phyloP scores from a whole-genome alignment of 2,888 invertebrate species.

The Trachelus iudaicus region DNA sequence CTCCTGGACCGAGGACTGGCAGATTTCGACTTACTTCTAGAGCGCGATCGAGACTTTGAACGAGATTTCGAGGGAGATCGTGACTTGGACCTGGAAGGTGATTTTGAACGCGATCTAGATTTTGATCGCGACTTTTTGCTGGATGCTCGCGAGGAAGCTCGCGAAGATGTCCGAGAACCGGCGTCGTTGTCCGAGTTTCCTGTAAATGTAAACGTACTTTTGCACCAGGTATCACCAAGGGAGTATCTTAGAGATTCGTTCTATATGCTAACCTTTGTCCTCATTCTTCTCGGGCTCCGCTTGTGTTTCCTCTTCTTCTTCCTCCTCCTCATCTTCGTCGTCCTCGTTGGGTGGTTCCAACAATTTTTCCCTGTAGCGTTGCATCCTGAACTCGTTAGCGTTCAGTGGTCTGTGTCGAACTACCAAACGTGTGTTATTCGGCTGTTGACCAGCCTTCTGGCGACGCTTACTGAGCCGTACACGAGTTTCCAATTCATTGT shows the following conservation, averaged over 20 bases:
- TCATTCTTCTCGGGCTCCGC: conserved; percentile 59
- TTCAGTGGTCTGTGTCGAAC: conserved; percentile 91
- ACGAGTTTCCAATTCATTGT: conserved; percentile 95
- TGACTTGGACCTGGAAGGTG: conserved; percentile 43
- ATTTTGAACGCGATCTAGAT: conserved; percentile 53
- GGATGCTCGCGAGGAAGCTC: conserved; percentile 60
- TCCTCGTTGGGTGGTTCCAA: conserved; percentile 83
- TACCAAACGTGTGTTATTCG: conserved; percentile 83
- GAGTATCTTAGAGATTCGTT: background rate
- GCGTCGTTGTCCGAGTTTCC: conserved; percentile 62
- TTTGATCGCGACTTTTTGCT: conserved; percentile 52
- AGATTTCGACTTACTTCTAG: conserved; percentile 24
- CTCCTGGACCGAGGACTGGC: conserved; percentile 39
- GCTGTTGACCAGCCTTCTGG: conserved; percentile 78
- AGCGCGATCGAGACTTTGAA: conserved; percentile 48
- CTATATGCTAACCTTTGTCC: conserved; percentile 48
- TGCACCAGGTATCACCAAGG: background rate
- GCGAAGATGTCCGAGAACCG: conserved; percentile 65
- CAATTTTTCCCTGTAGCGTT: conserved; percentile 86
- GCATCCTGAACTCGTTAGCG: conserved; percentile 86
- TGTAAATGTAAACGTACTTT: conserved; percentile 29
- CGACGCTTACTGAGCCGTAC: conserved; percentile 94
- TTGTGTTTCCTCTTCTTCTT: conserved; percentile 70
- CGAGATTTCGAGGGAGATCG: conserved; percentile 44
- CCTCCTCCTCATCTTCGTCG: conserved; percentile 77